A percentile compares a stretch with the other conserved stretches of the same genome.
Evolutionary conservation across 2,888 invertebrate species (phyloP).

Genomic region (Limnephilus lunatus): DNA sequence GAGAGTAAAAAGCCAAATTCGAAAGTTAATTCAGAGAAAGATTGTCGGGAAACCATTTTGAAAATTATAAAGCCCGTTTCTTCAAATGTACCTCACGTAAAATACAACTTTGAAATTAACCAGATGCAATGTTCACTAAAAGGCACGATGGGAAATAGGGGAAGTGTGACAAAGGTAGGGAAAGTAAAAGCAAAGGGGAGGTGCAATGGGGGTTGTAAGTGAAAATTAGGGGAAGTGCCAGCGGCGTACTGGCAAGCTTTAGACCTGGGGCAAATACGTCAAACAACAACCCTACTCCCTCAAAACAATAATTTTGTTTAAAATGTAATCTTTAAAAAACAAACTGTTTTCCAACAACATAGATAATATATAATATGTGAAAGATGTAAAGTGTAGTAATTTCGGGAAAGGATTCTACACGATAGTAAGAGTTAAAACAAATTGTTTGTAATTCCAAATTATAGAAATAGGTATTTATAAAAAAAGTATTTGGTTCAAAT

Average conservation of each 20-base stretch:
- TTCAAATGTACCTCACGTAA: neutral
- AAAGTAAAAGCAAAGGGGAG: neutral
- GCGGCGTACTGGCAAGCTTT: neutral
- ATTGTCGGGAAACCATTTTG: neutral
- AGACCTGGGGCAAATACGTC: neutral
- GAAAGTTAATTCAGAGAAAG: neutral
- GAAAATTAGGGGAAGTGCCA: neutral
- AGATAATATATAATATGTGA: neutral
- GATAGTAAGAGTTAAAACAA: too few relatives aligned
- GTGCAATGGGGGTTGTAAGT: neutral
- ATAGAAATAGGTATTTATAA: too few relatives aligned
- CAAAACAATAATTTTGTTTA: neutral
- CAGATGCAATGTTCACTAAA: neutral
- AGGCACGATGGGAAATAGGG: neutral
- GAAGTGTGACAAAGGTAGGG: neutral
- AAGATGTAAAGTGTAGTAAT: neutral
- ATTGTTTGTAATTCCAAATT: too few relatives aligned
- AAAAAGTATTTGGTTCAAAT: too few relatives aligned
- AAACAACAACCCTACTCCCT: neutral
- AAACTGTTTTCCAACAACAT: neutral
- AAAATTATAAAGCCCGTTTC: slow-evolving; percentile 8
- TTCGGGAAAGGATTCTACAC: too few relatives aligned
- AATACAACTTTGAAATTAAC: slow-evolving; percentile 6
- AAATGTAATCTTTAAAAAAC: neutral
- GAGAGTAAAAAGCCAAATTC: too few relatives aligned